phyloP scores from a whole-genome alignment of 2,113 vertebrate species.

The Myiozetetes cayanensis region DNA sequence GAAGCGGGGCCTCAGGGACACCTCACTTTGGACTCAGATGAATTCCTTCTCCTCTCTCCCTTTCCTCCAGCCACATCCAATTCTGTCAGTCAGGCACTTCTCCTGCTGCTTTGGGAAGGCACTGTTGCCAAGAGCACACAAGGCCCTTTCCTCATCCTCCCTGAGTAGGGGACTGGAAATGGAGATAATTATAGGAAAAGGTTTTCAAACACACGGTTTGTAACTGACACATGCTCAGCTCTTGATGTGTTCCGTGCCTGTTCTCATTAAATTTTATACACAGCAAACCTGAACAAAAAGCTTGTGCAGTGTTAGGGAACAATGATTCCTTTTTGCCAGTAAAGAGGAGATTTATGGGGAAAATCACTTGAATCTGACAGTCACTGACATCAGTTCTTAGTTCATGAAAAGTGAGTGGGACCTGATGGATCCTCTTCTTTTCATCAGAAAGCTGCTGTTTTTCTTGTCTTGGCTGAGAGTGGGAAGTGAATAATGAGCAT shows the following conservation, averaged over 20 bases:
- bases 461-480: constrained; percentile 57
- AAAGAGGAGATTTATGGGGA: constrained; percentile 68
- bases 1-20: rapidly evolving
- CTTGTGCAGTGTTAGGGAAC: constrained; percentile 56
- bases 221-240: constrained; percentile 44
- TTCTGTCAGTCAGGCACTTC: neutral
- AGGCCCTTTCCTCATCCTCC: neutral
- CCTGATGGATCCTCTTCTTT: constrained; percentile 62
- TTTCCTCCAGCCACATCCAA: rapidly evolving
- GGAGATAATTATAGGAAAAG: constrained; percentile 39
- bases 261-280: constrained; percentile 73
- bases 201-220: constrained; percentile 52
- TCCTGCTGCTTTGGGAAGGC: neutral
- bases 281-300: constrained; percentile 63
- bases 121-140: neutral
- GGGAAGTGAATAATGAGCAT: constrained; percentile 65
- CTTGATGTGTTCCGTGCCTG: constrained; percentile 50
- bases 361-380: constrained; percentile 72
- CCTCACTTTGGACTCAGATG: rapidly evolving
- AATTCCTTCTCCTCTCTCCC: neutral
- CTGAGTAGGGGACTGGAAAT: neutral
- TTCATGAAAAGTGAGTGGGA: constrained; percentile 69
- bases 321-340: constrained; percentile 65
- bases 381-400: constrained; percentile 66
- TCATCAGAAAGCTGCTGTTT: constrained; percentile 64